Conservation (phyloP, 2,113 vertebrate genomes). For the Grammomys dolichurus region DNA sequence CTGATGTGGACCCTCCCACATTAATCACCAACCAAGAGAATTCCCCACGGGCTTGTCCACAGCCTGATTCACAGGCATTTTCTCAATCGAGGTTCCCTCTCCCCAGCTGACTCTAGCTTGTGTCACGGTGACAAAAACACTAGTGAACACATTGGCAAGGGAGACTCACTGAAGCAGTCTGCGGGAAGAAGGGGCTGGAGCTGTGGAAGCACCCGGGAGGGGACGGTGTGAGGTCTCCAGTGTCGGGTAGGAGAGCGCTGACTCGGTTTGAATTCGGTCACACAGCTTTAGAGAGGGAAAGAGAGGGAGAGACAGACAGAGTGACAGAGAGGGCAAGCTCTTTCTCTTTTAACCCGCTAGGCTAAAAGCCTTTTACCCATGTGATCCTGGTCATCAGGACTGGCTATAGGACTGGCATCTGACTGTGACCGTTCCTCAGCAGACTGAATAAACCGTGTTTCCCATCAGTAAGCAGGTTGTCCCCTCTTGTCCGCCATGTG, state of each 20-base stretch:
- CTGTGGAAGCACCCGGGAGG: background rate
- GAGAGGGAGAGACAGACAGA: no score
- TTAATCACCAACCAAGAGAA: background rate
- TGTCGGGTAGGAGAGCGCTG: background rate
- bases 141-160: background rate
- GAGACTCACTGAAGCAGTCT: background rate
- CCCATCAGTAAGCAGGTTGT: background rate
- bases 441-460: fast-evolving
- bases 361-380: background rate
- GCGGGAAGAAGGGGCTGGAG: background rate
- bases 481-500: background rate
- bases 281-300: no score
- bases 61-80: background rate
- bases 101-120: background rate
- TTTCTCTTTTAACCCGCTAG: background rate
- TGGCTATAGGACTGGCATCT: background rate
- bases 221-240: no score
- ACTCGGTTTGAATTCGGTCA: background rate
- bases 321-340: no score
- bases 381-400: background rate
- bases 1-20: background rate
- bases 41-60: background rate
- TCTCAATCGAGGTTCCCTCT: background rate
- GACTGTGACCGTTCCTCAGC: fast-evolving
- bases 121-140: background rate